Base-by-base conservation (phyloP, 1,140 invertebrate genomes). In the Lucilia sericata region DNA sequence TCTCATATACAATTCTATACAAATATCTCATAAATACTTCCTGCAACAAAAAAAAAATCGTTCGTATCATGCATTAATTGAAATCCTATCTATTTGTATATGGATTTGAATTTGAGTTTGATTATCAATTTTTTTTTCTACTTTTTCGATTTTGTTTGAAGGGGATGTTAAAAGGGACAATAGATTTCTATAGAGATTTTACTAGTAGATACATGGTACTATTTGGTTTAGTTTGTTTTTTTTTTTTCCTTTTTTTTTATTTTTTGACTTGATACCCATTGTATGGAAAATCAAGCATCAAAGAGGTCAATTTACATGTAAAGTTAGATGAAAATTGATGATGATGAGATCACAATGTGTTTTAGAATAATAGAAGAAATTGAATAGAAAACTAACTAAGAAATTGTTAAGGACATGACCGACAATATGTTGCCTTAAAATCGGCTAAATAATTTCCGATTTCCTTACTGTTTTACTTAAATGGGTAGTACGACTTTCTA, bases 71-170 rank as follows among this genome's bases (percentile, higher is more conserved):
- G 17, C 51, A 17, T 55, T 55, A 55, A 55, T 55, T 55, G 51
- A 55, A 55, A 55, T 55, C 51, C 51, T n/a, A 55, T 55, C 51
- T 55, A 55, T 55, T 55, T 55, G 51, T 55, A 55, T 55, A 17
- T 55, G 51, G 51, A 55, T 17, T 42, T 10, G 42, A 42, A 42
- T 42, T 42, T 42, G 42, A 42, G 42, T 42, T 42, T 42, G 42
- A 42, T 42, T 42, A 42, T 42, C 1, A 30, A 2, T 30, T 30
- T 42, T 42, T 42, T 10, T 7, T 42, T 7, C 42, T 8, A n/a
- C n/a, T n/a, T n/a, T 42, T 42, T 42, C 5, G 10, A 8, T 42
- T 42, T 42, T 42, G 5, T 42, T 42, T 42, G 17, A 55, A 55
- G 51, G 51, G 51, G 51, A 55, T 55, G 51, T 55, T 55, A n/a